These are phyloP conservation scores for cattle (Bos taurus) DNA, from an alignment of 2,113 vertebrate genomes.

Conservation along the genomic window ARS-UCD2.0 NC_037357.1:32314501-32315000, in stretches of 20 bases:
- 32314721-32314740: too few relatives aligned
- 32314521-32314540: too few relatives aligned
- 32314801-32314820: background rate
- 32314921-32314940: background rate
- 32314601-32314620: too few relatives aligned
- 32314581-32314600: rapidly evolving
- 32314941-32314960: background rate
- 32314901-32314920: background rate
- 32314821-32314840: background rate
- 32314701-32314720: too few relatives aligned
- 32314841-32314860: background rate
- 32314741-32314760: background rate
- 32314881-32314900: background rate
- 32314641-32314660: too few relatives aligned
- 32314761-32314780: background rate
- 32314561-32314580: too few relatives aligned
- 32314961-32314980: too few relatives aligned
- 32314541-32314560: too few relatives aligned
- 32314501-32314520: too few relatives aligned
- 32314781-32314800: background rate
- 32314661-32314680: too few relatives aligned
- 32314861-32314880: background rate
- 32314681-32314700: too few relatives aligned
- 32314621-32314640: too few relatives aligned
- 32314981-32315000: background rate